Evolutionary conservation across 2,113 vertebrate species (phyloP).

Genomic region (Hemiprocne comata): DNA sequence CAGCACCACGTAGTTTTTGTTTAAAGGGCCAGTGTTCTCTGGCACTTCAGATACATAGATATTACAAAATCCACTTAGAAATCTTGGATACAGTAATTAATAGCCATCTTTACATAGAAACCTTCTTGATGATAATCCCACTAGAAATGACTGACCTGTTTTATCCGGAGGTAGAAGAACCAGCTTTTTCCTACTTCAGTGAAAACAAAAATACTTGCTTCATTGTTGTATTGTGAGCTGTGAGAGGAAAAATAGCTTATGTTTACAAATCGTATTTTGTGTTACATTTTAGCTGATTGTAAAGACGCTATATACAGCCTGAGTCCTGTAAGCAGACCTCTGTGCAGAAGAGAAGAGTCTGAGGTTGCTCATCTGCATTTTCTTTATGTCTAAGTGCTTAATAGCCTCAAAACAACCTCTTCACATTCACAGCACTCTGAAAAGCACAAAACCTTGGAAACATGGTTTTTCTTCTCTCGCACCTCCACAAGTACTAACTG

Average conservation of each 20-base stretch:
- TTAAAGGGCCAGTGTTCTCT: not conserved
- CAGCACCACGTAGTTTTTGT: not conserved
- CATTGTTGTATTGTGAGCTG: not conserved
- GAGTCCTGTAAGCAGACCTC: not conserved
- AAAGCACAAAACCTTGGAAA: not conserved
- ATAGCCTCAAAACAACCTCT: not conserved
- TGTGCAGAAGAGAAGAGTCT: not conserved
- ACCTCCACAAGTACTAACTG: not conserved
- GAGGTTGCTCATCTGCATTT: not conserved
- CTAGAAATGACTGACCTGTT: not conserved
- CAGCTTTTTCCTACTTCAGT: not conserved
- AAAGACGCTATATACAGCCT: not conserved
- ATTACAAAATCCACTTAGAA: not conserved
- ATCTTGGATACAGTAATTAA: not conserved
- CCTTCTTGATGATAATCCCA: not conserved
- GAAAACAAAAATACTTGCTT: not conserved
- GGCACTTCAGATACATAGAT: not conserved
- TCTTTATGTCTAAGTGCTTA: not conserved
- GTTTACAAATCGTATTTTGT: not conserved
- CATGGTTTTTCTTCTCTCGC: not conserved
- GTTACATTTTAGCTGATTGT: not conserved
- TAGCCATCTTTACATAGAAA: not conserved
- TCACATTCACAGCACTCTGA: not conserved
- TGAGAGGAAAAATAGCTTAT: not conserved
- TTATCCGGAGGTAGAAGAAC: not conserved